Evolutionary conservation across 2,113 vertebrate genomes (phyloP).

Genomic region (Camelus bactrianus): DNA sequence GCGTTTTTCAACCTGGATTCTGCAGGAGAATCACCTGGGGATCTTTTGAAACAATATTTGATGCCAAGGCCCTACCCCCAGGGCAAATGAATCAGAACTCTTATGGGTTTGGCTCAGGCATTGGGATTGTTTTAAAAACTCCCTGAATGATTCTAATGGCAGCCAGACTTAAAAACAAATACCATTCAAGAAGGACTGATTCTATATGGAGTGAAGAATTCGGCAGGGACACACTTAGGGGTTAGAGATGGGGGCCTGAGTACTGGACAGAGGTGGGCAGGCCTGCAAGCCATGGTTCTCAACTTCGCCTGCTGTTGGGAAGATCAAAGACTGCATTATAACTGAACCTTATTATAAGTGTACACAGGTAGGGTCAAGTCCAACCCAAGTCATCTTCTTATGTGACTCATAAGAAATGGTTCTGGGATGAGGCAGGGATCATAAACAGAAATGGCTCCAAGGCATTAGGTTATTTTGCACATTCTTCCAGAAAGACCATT

Average conservation of each 20-base stretch:
- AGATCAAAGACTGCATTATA: not conserved
- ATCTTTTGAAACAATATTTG: not conserved
- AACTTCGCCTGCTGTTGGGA: not conserved
- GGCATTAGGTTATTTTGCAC: not conserved
- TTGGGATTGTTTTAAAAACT: not conserved
- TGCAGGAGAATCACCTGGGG: not conserved
- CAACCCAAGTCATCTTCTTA: constrained; percentile 13
- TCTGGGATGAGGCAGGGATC: not conserved
- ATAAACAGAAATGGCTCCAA: not conserved
- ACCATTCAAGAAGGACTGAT: not conserved
- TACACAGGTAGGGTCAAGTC: not conserved
- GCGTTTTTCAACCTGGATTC: not conserved
- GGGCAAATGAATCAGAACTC: not conserved
- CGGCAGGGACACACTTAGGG: not conserved
- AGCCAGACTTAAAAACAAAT: not conserved
- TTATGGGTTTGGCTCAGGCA: not conserved
- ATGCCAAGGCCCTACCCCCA: not conserved
- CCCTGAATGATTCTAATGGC: not conserved
- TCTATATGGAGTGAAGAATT: not conserved
- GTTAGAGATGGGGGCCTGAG: not conserved
- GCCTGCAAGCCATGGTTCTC: no score
- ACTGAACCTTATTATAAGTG: not conserved
- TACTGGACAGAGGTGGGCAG: rapidly evolving
- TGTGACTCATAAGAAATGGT: constrained; percentile 39
- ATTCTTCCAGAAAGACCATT: constrained; percentile 50